Conservation (phyloP, 2,113 vertebrate species). For the Otus sunia region DNA sequence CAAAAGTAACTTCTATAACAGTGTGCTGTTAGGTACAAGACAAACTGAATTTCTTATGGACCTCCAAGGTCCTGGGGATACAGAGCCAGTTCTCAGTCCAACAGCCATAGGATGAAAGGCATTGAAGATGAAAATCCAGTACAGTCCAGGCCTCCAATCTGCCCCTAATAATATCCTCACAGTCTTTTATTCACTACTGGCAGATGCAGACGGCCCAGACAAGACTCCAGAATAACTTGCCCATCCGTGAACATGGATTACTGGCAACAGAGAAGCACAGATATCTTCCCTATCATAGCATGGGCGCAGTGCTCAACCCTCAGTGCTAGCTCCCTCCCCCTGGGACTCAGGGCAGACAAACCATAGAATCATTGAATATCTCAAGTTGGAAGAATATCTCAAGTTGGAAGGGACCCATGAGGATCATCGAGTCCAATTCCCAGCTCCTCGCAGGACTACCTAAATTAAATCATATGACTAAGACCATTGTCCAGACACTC, state of each 20-base stretch:
- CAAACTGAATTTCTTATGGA: not conserved
- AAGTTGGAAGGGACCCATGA: not conserved
- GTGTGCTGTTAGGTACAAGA: not conserved
- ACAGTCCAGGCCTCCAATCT: not conserved
- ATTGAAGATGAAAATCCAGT: not conserved
- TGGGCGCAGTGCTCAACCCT: not conserved
- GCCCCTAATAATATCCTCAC: not conserved
- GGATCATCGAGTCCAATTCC: not conserved
- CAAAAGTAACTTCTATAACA: not conserved
- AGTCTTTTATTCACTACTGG: not conserved
- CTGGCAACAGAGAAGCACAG: not conserved
- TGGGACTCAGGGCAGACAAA: not conserved
- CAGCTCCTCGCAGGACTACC: not conserved
- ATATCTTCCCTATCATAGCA: not conserved
- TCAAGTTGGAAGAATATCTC: not conserved
- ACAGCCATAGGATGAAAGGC: not conserved
- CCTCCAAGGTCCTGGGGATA: too few species aligned
- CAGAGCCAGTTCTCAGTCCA: not conserved
- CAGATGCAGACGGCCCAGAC: not conserved
- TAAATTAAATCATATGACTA: not conserved
- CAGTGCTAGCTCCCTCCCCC: not conserved
- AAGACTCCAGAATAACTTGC: not conserved
- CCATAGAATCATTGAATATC: not conserved
- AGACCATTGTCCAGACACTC: not conserved
- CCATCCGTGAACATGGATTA: not conserved